phyloP scores from a whole-genome alignment of 2,797 vertebrate genomes.

The Coregonus suidteri region DNA sequence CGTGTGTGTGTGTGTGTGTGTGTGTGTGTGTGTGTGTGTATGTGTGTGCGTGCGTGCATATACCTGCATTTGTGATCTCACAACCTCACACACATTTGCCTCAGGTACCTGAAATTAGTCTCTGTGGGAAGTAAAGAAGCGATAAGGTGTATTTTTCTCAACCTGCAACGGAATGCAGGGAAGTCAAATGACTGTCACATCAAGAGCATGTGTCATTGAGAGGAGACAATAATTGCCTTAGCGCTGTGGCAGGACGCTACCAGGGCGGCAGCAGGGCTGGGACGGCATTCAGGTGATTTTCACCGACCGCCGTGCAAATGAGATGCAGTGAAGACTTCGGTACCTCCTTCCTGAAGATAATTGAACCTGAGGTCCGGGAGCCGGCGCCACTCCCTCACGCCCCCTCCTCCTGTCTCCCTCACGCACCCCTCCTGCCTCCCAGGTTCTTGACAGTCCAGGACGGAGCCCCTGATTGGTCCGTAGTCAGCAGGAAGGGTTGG shows the following conservation, averaged over 20 bases:
- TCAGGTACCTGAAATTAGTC: slow-evolving; percentile 69
- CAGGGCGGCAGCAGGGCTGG: slow-evolving; percentile 1
- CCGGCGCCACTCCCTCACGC: slow-evolving; percentile 57
- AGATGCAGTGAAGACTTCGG: slow-evolving; percentile 75
- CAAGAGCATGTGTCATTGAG: slow-evolving; percentile 70
- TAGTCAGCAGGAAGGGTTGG: slow-evolving; percentile 72
- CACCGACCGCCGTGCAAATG: slow-evolving; percentile 74
- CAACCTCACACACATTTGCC: slow-evolving; percentile 42
- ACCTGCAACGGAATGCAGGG: slow-evolving; percentile 51
- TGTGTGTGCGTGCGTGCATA: slow-evolving; percentile 17
- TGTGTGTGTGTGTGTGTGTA: slow-evolving; percentile 7
- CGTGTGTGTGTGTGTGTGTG: slow-evolving; percentile 6
- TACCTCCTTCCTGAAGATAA: slow-evolving; percentile 76
- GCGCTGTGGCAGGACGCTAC: slow-evolving; percentile 61
- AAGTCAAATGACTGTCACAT: slow-evolving; percentile 69
- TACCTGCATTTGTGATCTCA: slow-evolving; percentile 32
- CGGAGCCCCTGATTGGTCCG: slow-evolving; percentile 70
- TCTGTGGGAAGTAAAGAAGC: slow-evolving; percentile 62
- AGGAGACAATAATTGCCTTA: slow-evolving; percentile 79
- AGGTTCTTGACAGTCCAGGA: slow-evolving; percentile 67
- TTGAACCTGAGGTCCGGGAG: slow-evolving; percentile 75
- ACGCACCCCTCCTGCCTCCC: slow-evolving; percentile 30
- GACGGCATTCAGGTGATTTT: slow-evolving; percentile 71
- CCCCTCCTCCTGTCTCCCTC: not conserved
- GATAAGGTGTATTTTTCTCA: slow-evolving; percentile 50